Percentiles rank a stretch among this genome's conserved stretches.
Evolutionary conservation across 2,888 invertebrate species (phyloP).

Genomic region (Baronia brevicornis): DNA sequence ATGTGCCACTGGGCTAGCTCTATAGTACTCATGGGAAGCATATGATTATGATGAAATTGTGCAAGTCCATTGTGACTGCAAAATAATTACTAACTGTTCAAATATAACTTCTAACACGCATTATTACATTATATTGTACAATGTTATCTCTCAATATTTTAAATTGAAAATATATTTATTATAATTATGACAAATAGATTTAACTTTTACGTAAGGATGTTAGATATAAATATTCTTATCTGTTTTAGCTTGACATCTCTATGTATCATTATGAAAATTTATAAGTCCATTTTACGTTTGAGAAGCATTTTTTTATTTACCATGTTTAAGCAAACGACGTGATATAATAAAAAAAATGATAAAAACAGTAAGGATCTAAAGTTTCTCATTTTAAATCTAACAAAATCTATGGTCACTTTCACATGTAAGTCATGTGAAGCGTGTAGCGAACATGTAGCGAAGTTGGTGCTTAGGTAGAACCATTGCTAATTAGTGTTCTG

Average conservation of each 20-base stretch:
- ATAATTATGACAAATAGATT: conserved; percentile 20
- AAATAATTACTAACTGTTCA: conserved; percentile 62
- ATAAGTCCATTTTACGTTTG: too few relatives aligned
- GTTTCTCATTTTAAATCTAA: too few relatives aligned
- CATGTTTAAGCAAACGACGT: too few relatives aligned
- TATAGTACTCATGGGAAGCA: conserved; percentile 12
- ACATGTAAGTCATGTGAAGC: conserved; percentile 16
- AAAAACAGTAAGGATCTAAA: too few relatives aligned
- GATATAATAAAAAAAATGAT: too few relatives aligned
- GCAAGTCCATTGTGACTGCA: conserved; percentile 63
- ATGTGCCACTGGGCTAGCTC: conserved; percentile 1
- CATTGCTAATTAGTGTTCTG: conserved; percentile 61
- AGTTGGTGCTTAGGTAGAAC: conserved; percentile 51
- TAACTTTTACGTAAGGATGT: conserved; percentile 22
- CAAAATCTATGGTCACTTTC: too few relatives aligned
- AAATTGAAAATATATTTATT: conserved; percentile 42
- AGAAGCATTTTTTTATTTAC: too few relatives aligned
- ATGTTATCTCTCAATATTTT: conserved; percentile 73
- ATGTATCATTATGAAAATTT: conserved; percentile 6
- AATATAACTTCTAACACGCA: conserved; percentile 59
- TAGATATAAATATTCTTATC: conserved; percentile 22
- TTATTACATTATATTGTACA: conserved; percentile 65
- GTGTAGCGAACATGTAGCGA: conserved; percentile 32
- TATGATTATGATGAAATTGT: conserved; percentile 49
- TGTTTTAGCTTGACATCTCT: conserved; percentile 3